phyloP scores from a whole-genome alignment of 64 coral and sea anemone genomes.

The Astreopora myriophthalma region DNA sequence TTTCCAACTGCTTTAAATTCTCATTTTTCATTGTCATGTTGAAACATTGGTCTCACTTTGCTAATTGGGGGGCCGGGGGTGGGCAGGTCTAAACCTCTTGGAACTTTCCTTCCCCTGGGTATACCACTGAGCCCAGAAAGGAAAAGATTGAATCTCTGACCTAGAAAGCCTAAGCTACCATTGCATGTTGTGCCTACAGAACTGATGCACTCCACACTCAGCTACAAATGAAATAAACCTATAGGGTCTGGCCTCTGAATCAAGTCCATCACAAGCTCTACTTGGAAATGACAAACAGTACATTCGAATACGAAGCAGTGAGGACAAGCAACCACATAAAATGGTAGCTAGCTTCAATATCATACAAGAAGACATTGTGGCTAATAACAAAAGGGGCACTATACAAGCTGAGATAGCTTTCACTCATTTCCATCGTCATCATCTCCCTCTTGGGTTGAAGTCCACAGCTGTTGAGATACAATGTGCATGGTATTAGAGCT shows the following conservation, averaged over 20 bases:
- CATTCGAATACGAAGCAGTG: not conserved
- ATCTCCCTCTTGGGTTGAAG: not conserved
- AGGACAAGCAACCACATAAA: not conserved
- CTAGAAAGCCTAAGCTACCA: not conserved
- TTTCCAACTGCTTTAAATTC: not conserved
- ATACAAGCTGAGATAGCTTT: not conserved
- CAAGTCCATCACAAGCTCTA: not conserved
- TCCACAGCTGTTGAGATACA: conserved; percentile 19
- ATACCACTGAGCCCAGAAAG: too few species aligned
- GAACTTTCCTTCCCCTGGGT: too few species aligned
- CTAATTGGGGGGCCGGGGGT: too few species aligned
- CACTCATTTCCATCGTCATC: not conserved
- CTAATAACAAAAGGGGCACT: not conserved
- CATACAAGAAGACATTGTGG: conserved; percentile 26
- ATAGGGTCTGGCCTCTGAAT: too few species aligned
- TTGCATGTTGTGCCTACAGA: not conserved
- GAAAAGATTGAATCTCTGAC: not conserved
- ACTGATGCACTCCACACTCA: not conserved
- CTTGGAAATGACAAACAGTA: not conserved
- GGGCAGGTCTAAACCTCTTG: too few species aligned
- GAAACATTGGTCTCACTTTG: too few species aligned
- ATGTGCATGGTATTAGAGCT: not conserved
- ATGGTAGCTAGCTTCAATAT: not conserved
- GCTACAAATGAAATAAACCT: too few species aligned
- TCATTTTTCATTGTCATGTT: not conserved